A percentile compares a stretch with the other conserved stretches of the same genome.
phyloP scores from a whole-genome alignment of 2,888 invertebrate species.

The Meghimatium bilineatum region DNA sequence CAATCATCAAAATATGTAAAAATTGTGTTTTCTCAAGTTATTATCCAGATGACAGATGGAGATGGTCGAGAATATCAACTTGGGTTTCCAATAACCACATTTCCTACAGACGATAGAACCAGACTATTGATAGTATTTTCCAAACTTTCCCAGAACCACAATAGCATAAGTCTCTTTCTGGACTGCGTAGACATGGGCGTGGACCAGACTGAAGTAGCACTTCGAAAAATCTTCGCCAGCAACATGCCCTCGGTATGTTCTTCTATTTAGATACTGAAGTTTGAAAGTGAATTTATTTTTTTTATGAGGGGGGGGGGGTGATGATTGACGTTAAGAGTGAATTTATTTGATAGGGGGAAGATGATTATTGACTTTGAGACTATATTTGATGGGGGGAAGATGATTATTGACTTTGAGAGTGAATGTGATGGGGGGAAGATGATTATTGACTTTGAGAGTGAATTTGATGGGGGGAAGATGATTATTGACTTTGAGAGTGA shows the following conservation, averaged over 20 bases:
- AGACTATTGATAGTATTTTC: constrained; percentile 62
- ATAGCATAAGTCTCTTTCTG: constrained; percentile 62
- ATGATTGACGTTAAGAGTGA: too few relatives aligned
- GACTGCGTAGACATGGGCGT: constrained; percentile 64
- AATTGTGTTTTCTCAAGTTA: constrained; percentile 55
- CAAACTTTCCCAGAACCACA: constrained; percentile 60
- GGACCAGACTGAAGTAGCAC: constrained; percentile 65
- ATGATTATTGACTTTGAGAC: too few relatives aligned
- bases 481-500: too few relatives aligned
- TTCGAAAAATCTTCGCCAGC: constrained; percentile 60
- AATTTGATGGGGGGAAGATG: too few relatives aligned
- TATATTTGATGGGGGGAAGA: too few relatives aligned
- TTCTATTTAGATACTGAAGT: too few relatives aligned
- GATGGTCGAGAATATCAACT: constrained; percentile 62
- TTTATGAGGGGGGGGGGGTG: too few relatives aligned
- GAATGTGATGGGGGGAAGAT: too few relatives aligned
- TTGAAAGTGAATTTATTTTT: too few relatives aligned
- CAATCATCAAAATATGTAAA: neutral
- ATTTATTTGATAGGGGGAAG: too few relatives aligned
- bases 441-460: too few relatives aligned
- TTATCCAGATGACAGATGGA: constrained; percentile 58
- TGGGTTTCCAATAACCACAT: constrained; percentile 59
- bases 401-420: too few relatives aligned
- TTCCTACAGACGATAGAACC: constrained; percentile 56
- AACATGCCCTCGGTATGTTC: constrained; percentile 61